phyloP scores from a whole-genome alignment of 2,113 vertebrate species.

The Strix uralensis region DNA sequence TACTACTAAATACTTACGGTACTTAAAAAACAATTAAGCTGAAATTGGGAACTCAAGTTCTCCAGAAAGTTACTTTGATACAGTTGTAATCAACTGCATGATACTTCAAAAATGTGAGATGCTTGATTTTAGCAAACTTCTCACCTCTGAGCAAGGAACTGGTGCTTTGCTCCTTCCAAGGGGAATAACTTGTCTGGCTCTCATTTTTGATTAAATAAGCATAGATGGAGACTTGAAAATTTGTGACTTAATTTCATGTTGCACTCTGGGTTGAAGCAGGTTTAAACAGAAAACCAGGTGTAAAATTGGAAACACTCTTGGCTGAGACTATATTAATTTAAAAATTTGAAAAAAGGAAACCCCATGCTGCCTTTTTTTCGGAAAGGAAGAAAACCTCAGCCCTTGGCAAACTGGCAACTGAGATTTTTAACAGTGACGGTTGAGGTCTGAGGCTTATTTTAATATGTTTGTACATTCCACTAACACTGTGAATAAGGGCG shows the following conservation, averaged over 20 bases:
- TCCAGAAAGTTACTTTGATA: neutral
- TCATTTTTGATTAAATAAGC: fast-evolving
- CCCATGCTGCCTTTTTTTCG: neutral
- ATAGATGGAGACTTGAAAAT: neutral
- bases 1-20: neutral
- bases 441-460: neutral
- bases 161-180: neutral
- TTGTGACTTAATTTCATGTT: neutral
- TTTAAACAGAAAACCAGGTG: neutral
- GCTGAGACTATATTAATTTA: neutral
- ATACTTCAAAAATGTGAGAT: neutral
- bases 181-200: neutral
- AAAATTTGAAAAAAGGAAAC: neutral
- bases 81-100: neutral
- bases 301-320: neutral
- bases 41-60: neutral
- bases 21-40: neutral
- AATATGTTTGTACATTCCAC: neutral
- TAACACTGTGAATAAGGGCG: neutral
- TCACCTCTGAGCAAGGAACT: neutral
- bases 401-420: neutral
- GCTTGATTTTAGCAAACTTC: neutral
- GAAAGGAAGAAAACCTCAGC: neutral
- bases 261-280: neutral
- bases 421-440: neutral